Conservation (phyloP, 1,140 invertebrate genomes). For the Zaprionus africanus region DNA sequence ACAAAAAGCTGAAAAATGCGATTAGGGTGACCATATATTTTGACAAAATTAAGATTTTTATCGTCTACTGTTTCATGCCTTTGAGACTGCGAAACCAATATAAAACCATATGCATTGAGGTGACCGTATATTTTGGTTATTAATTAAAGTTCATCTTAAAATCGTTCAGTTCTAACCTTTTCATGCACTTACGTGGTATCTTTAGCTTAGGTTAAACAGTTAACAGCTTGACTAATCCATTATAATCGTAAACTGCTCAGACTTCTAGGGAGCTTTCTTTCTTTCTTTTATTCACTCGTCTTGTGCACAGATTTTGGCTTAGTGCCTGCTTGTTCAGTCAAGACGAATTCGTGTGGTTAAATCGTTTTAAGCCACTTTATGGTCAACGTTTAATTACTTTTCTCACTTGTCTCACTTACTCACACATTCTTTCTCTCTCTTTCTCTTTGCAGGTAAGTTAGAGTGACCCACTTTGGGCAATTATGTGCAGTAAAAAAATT, state of each 20-base stretch:
- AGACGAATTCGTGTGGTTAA: constrained; percentile 56
- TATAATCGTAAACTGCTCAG: neutral
- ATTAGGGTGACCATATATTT: no score
- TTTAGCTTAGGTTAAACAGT: neutral
- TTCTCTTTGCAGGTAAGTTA: constrained; percentile 67
- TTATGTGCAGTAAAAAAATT: constrained; percentile 47
- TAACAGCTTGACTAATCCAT: constrained; percentile 7
- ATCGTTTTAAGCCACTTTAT: constrained; percentile 59
- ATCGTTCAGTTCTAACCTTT: neutral
- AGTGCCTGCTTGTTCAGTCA: constrained; percentile 43
- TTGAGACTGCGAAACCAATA: no score
- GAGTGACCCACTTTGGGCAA: constrained; percentile 70
- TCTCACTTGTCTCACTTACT: constrained; percentile 18
- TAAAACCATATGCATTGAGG: neutral
- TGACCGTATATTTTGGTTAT: neutral
- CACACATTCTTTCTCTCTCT: constrained; percentile 33
- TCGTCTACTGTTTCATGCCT: neutral
- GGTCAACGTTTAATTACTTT: constrained; percentile 65
- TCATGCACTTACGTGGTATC: neutral
- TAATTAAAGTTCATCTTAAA: no score
- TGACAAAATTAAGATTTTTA: neutral
- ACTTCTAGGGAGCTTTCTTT: constrained; percentile 15
- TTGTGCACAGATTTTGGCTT: constrained; percentile 14
- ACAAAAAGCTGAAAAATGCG: no score
- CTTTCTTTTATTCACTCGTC: neutral